Evolutionary conservation across 2,113 vertebrate species (phyloP), one percentile per base, ranked within the genome.

Genomic region (Hylia prasina): DNA sequence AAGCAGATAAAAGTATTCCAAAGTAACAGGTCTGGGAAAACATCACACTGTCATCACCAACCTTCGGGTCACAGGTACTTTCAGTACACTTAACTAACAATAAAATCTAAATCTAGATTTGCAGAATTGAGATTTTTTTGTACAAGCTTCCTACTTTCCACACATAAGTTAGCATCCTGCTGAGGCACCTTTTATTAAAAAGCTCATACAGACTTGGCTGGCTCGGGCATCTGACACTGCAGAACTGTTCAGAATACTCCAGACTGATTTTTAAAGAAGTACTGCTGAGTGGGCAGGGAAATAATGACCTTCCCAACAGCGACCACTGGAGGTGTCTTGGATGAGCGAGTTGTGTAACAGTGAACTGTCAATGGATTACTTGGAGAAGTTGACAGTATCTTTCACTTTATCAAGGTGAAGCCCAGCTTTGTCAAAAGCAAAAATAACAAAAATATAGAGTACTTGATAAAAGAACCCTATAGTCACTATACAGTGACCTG

Each of bases 271-370:
- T 64, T 37, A 45, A 10, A 48, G 17, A 42, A 42, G 45, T 9
- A 51, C 15, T n/a, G 28, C n/a, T 45, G 20, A 48, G 11, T 2
- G 5, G 35, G 44, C 35, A 42, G 25, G 76, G 33, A 71, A 77
- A 91, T 13, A 70, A 70, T 5, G 11, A 54, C 39, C 12, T 68
- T 68, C 44, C 60, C 68, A 80, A 60, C 11, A 51, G 42, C 0
- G 2, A 82, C 13, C 31, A 33, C 50, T 71, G 80, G 1, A 76
- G 11, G 40, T 9, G 8, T 42, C 54, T 6, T 28, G 6, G 15
- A 71, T 60, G 31, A 90, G 53, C 11, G 8, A 63, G 35, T 30
- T 0, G 0, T 2, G 8, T 8, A 87, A 78, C n/a, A 63, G 39
- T 50, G 64, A 92, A 71, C 10, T 8, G 10, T 25, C 66, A 94